Conservation (phyloP, 2,888 invertebrate genomes). For the Drosophila neutralis region DNA sequence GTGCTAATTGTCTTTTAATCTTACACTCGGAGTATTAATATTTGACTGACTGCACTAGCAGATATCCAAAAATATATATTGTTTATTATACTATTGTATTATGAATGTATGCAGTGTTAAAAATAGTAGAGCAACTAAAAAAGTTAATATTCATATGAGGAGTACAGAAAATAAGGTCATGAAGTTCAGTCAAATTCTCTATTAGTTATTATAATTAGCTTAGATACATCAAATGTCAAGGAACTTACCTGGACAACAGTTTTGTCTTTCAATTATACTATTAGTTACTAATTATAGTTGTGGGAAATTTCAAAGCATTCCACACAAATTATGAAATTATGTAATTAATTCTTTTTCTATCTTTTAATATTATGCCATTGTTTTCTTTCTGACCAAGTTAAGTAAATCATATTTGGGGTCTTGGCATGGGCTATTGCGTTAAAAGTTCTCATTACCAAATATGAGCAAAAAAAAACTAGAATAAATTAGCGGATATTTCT, state of each 20-base stretch:
- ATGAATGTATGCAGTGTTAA: neutral
- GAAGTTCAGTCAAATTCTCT: neutral
- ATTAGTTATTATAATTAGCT: neutral
- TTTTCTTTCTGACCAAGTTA: neutral
- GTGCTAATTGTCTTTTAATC: neutral
- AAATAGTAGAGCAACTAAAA: neutral
- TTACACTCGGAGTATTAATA: neutral
- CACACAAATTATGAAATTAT: neutral
- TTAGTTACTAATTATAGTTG: neutral
- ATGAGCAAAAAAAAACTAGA: slow-evolving; percentile 30
- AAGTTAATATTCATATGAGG: neutral
- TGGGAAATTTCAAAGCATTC: neutral
- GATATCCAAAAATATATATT: neutral
- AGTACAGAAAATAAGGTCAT: neutral
- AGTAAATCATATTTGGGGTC: neutral
- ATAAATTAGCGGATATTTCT: slow-evolving; percentile 55
- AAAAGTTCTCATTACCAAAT: slow-evolving; percentile 45
- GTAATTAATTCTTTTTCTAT: neutral
- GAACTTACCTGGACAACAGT: neutral
- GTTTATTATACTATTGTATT: neutral
- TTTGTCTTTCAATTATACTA: neutral
- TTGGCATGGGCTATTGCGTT: slow-evolving; percentile 16
- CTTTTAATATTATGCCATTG: neutral
- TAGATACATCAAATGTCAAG: slow-evolving; percentile 20
- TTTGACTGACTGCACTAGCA: neutral